Conservation (phyloP, 1,140 invertebrate genomes). For the Stegodyphus mimosarum region DNA sequence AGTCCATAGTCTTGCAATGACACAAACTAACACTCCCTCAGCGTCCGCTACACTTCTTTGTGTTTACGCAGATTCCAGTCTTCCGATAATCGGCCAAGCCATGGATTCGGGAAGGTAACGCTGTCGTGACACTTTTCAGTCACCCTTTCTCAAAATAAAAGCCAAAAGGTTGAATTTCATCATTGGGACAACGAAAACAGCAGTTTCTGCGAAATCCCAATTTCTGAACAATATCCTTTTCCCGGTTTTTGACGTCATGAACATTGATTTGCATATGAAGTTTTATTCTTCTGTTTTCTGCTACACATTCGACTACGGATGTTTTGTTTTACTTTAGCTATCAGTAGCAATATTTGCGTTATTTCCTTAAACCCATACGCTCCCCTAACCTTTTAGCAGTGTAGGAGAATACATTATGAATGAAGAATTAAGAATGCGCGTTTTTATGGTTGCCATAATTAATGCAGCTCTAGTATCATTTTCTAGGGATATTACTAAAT, state of each 20-base stretch:
- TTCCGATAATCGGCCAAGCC: background rate
- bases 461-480: too few species aligned
- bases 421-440: too few species aligned
- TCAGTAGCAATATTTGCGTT: background rate
- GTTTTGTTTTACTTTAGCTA: background rate
- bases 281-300: background rate
- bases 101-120: constrained; percentile 13
- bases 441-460: too few species aligned
- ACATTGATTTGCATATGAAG: constrained; percentile 3
- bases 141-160: constrained; percentile 1
- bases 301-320: background rate
- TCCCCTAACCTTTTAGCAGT: constrained; percentile 3
- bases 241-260: constrained; percentile 8
- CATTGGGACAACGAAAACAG: background rate
- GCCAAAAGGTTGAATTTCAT: background rate
- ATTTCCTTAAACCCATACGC: background rate
- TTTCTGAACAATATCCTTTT: background rate
- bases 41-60: background rate
- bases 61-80: background rate
- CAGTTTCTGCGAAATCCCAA: constrained; percentile 4
- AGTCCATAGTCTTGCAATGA: constrained; percentile 11
- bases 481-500: too few species aligned
- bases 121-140: constrained; percentile 21
- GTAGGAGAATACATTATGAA: too few species aligned
- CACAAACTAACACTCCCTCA: background rate